Evolutionary conservation across 2,113 vertebrate species (phyloP), one percentile per base, ranked within the genome.

Genomic region (Pachycephala philippinensis): DNA sequence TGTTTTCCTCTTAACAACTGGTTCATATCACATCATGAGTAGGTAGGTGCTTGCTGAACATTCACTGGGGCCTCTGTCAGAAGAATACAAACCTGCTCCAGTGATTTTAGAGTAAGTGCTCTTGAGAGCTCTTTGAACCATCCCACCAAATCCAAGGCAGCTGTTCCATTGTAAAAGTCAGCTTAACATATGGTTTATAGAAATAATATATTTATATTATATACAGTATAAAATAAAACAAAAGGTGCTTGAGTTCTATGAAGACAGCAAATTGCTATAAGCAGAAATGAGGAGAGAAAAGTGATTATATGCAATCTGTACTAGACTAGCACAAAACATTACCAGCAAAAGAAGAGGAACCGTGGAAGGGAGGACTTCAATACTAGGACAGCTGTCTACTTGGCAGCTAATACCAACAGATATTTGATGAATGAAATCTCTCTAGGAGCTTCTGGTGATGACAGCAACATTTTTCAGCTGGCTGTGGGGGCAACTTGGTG

Each of bases 241-340:
- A 79, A 95, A 91, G n/a, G 52, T 90, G 12, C 50, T 96, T 91
- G 63, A 77, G 35, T 79, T 93, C 40, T 72, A 18, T 89, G 78
- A 61, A 85, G 47, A 50, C 28, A 63, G 23, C 10, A 90, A 90
- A 93, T 80, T 61, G 33, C 54, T 85, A 6, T 54, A 68, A 59
- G 22, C 30, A 80, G 42, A 90, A 86, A 63, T 88, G 24, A 33
- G 40, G 75, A 83, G 37, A 79, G 39, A 82, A 60, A 35, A 49
- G 23, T 60, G 65, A 69, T 95, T 68, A 49, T 56, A 39, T 44
- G 14, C 39, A n/a, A 20, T 40, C 24, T 33, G 27, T 59, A 53
- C n/a, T 18, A 90, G 74, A 79, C 61, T 42, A 47, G n/a, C 50
- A 90, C 1, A 2, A 87, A 79, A 50, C 27, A 27, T 79, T 85